phyloP scores from a whole-genome alignment of 1,140 invertebrate genomes.

The Acyrthosiphon pisum region DNA sequence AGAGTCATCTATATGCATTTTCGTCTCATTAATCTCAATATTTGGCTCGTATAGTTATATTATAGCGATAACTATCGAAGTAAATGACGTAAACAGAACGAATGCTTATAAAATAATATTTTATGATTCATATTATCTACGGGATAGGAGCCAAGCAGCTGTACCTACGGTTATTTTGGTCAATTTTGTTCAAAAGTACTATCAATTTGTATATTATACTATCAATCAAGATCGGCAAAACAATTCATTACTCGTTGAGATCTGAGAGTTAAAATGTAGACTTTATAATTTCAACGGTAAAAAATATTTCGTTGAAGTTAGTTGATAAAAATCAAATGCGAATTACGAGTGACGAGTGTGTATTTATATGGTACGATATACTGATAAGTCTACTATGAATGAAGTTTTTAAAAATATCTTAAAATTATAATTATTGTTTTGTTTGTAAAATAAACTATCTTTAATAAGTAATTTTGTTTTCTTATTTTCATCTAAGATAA shows the following conservation, averaged over 20 bases:
- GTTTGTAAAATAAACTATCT: neutral
- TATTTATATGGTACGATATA: neutral
- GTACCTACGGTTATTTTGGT: neutral
- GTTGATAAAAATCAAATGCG: neutral
- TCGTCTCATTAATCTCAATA: conserved; percentile 27
- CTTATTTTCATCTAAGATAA: no score
- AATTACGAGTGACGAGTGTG: neutral
- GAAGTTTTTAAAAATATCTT: neutral
- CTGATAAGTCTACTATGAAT: neutral
- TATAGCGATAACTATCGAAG: conserved; percentile 5
- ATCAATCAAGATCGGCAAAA: neutral
- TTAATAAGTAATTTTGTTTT: no score
- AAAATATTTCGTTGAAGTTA: neutral
- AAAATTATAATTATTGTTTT: neutral
- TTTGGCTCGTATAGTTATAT: neutral
- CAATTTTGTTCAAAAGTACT: neutral
- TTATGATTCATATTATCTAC: neutral
- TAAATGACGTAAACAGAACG: conserved; percentile 31
- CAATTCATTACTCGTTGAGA: neutral
- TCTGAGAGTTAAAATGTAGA: neutral
- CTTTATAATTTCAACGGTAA: neutral
- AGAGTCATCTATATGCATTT: neutral
- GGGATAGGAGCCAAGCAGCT: conserved; percentile 8
- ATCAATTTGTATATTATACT: neutral
- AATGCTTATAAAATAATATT: neutral